Evolutionary conservation across 2,113 vertebrate genomes (phyloP).

Genomic region (Rostratula benghalensis): DNA sequence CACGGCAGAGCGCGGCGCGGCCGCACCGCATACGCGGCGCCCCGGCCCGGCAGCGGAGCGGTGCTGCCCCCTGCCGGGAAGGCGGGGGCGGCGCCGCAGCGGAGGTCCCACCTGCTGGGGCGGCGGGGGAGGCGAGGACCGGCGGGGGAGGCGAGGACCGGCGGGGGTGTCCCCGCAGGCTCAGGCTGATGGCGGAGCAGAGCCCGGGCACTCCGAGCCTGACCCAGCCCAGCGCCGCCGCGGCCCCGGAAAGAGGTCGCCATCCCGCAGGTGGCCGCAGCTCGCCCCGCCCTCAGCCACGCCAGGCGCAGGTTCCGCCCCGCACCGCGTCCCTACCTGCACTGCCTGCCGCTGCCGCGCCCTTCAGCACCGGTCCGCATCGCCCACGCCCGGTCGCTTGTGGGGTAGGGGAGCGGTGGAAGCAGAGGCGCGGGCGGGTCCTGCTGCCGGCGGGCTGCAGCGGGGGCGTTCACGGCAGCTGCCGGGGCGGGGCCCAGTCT

Average conservation of each 20-base stretch:
- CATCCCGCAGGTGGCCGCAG: not conserved
- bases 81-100: not conserved
- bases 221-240: too few species aligned
- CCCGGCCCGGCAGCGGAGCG: too few species aligned
- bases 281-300: not conserved
- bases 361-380: not conserved
- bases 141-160: not conserved
- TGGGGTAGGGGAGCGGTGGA: not conserved
- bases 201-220: too few species aligned
- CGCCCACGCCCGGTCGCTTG: not conserved
- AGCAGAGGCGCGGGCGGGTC: not conserved
- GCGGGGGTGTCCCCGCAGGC: not conserved
- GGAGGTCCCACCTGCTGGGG: not conserved
- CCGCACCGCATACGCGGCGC: too few species aligned
- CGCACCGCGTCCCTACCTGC: not conserved
- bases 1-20: not conserved
- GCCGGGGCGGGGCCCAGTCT: not conserved
- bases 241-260: too few species aligned
- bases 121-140: not conserved
- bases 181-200: not conserved
- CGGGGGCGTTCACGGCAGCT: not conserved
- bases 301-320: too few species aligned
- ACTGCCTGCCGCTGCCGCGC: not conserved
- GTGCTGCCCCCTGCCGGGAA: not conserved
- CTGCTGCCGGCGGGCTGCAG: not conserved